phyloP scores from a whole-genome alignment of 2,797 vertebrate species.

The Enteromius argenteus region DNA sequence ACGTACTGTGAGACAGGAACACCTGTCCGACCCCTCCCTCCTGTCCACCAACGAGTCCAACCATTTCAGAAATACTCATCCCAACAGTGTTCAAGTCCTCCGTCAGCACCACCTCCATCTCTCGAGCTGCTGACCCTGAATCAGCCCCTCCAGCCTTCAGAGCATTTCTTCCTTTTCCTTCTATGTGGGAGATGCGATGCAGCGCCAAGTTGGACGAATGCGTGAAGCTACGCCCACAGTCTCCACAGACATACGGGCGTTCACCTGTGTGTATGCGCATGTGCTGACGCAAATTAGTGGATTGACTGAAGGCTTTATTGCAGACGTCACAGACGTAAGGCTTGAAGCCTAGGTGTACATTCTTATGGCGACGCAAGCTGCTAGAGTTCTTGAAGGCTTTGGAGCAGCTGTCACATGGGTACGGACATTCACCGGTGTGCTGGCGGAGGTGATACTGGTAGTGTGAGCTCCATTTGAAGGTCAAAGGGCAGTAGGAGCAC shows the following conservation, averaged over 20 bases:
- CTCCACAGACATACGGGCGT: constrained; percentile 87
- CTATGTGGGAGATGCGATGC: constrained; percentile 80
- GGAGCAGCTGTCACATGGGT: constrained; percentile 88
- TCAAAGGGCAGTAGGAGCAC: constrained; percentile 89
- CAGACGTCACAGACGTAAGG: constrained; percentile 88
- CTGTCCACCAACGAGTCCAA: constrained; percentile 79
- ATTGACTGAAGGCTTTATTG: constrained; percentile 91
- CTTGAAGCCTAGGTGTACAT: constrained; percentile 89
- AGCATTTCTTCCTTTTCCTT: constrained; percentile 68
- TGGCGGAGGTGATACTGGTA: constrained; percentile 94
- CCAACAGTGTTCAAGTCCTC: constrained; percentile 79
- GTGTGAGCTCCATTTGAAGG: constrained; percentile 95
- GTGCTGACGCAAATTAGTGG: constrained; percentile 91
- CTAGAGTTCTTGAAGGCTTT: constrained; percentile 96
- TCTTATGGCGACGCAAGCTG: constrained; percentile 90
- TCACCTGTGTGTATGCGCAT: constrained; percentile 91
- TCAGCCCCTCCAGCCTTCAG: constrained; percentile 54
- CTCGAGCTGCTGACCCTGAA: constrained; percentile 44
- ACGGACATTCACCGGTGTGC: constrained; percentile 92
- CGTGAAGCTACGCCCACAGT: constrained; percentile 91
- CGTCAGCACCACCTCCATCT: constrained; percentile 68
- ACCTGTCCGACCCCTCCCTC: constrained; percentile 79
- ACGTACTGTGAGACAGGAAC: constrained; percentile 72
- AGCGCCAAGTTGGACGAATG: constrained; percentile 91
- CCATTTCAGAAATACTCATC: constrained; percentile 79